These are phyloP conservation scores for Tyto alba DNA, from an alignment of 2,113 vertebrate species.

Conservation along the genomic window DNA sequence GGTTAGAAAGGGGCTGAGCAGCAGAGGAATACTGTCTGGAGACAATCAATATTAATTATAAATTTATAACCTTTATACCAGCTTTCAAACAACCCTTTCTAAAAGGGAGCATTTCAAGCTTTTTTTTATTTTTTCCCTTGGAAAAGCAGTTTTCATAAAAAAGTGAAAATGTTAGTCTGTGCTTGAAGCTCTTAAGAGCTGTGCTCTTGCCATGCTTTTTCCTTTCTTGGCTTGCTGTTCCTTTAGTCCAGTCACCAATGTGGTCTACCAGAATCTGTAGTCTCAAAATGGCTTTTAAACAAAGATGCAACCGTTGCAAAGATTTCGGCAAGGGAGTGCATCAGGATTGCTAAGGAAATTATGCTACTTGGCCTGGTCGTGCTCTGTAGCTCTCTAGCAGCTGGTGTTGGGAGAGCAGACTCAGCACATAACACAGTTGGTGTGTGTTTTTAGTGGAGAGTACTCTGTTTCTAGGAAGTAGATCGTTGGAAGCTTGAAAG, in stretches of 20 bases:
- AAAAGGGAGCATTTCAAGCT: conserved; percentile 8
- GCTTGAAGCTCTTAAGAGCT: not conserved
- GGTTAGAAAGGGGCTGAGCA: conserved; percentile 73
- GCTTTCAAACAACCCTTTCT: conserved; percentile 51
- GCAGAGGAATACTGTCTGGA: conserved; percentile 69
- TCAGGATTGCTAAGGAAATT: not conserved
- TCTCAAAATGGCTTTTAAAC: not conserved
- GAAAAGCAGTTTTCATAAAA: not conserved
- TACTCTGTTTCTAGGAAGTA: not conserved
- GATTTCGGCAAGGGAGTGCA: not conserved
- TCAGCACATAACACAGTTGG: not conserved
- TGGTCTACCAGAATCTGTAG: not conserved
- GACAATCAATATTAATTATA: conserved; percentile 87
- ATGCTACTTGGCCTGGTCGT: not conserved
- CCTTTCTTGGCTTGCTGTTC: not conserved
- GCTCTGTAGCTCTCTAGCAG: not conserved
- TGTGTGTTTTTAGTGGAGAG: not conserved
- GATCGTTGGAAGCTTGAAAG: not conserved
- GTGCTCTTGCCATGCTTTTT: not conserved
- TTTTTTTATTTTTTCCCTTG: not conserved
- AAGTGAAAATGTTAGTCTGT: not conserved
- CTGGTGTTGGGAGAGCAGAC: not conserved
- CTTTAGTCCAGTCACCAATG: not conserved
- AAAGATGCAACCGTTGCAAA: not conserved
- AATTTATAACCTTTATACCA: conserved; percentile 87